These are phyloP conservation scores for Monochamus saltuarius DNA, from an alignment of 1,140 invertebrate genomes.

Conservation along the genomic window DNA sequence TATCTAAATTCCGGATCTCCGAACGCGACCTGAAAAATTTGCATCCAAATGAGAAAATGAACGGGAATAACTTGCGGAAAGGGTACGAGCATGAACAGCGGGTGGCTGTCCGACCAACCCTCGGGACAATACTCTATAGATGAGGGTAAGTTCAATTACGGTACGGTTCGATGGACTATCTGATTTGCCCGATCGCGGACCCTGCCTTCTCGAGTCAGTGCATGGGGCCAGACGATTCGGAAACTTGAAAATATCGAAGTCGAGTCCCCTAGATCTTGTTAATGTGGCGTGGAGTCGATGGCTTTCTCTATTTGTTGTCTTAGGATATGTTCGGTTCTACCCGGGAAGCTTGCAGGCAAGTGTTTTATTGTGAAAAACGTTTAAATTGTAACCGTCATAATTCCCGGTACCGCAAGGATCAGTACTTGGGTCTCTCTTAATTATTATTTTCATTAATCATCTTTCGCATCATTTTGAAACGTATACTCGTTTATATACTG, in stretches of 20 bases:
- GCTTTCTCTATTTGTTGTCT: no score
- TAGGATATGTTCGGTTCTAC: no score
- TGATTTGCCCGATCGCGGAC: conserved; percentile 22
- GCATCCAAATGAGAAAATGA: conserved; percentile 32
- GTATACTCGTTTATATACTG: no score
- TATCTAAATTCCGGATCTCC: conserved; percentile 32
- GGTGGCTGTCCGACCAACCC: conserved; percentile 18
- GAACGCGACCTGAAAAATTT: conserved; percentile 28
- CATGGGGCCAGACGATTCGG: not conserved
- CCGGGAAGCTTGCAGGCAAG: no score
- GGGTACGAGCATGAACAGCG: conserved; percentile 22
- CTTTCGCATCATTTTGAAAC: no score
- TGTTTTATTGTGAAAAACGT: no score
- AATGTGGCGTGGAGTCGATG: conserved; percentile 22
- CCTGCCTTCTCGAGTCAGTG: conserved; percentile 1
- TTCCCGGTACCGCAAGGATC: no score
- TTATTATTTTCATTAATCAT: no score
- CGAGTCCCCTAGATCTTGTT: conserved; percentile 19
- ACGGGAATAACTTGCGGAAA: conserved; percentile 15
- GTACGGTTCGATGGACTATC: conserved; percentile 30
- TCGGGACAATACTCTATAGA: conserved; percentile 11
- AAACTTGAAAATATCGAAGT: not conserved
- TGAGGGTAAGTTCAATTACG: conserved; percentile 8
- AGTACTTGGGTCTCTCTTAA: no score
- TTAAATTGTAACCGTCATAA: no score